phyloP scores from a whole-genome alignment of 2,888 invertebrate genomes.

The Nomada fucata region DNA sequence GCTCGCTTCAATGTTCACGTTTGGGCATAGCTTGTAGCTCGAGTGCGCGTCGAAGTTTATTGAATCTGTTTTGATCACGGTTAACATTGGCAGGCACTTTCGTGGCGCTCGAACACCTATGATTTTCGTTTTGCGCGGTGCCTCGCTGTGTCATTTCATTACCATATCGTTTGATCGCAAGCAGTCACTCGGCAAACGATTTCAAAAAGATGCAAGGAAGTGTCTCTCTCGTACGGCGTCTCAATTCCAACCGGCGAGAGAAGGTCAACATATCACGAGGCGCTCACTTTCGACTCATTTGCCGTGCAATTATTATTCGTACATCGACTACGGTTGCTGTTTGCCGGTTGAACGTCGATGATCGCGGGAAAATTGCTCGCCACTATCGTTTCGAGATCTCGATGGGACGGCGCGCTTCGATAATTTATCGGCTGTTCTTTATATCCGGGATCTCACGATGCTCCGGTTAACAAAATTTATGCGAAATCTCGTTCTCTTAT shows the following conservation, averaged over 20 bases:
- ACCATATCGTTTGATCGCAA: conserved; percentile 70
- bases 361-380: conserved; percentile 11
- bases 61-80: conserved; percentile 68
- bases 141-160: conserved; percentile 61
- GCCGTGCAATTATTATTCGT: conserved; percentile 22
- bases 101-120: conserved; percentile 49
- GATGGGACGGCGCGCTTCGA: conserved; percentile 9
- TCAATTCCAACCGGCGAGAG: conserved; percentile 24
- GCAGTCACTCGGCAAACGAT: conserved; percentile 32
- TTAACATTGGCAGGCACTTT: conserved; percentile 70
- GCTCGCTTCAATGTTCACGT: conserved; percentile 5
- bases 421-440: conserved; percentile 46
- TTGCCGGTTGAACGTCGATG: conserved; percentile 10
- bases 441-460: conserved; percentile 56
- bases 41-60: conserved; percentile 19
- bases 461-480: conserved; percentile 47
- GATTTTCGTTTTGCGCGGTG: conserved; percentile 58
- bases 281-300: conserved; percentile 23
- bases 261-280: conserved; percentile 24
- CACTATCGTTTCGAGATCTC: conserved; percentile 20
- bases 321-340: conserved; percentile 17
- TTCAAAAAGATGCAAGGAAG: conserved; percentile 15
- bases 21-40: not conserved
- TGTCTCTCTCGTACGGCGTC: conserved; percentile 8
- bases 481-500: conserved; percentile 35